Base-by-base conservation (phyloP, 2,113 vertebrate genomes). In the Lonchura striata region DNA sequence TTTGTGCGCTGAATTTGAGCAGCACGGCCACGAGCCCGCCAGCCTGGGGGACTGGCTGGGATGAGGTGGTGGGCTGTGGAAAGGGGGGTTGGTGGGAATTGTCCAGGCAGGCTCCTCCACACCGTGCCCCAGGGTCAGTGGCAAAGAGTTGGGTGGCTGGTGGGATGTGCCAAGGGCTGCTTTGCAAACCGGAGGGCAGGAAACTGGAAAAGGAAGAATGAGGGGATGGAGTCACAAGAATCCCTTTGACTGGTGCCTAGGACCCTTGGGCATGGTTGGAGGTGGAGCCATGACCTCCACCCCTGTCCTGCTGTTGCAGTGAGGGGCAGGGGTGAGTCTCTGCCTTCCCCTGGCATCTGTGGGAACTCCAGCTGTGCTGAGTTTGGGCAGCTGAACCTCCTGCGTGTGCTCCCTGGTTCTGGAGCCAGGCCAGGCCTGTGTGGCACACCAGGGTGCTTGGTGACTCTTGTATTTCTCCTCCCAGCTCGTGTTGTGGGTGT, bases 21-120 rank as follows among this genome's bases (percentile, higher is more conserved):
- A 15, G 42, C 6, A 0, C 3, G 2, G 57, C 37, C 9, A 6
- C 11, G 1, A 3, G 42, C 71, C 0, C 2, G 13, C 15, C 3
- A 69, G 92, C 35, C 8, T 11, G 56, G n/a, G 54, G 18, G 8
- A 1, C 42, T 14, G 3, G 0, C 4, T 4, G 53, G 69, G 19
- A 41, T 1, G 42, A 23, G 52, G 4, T 22, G 1, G 1, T 30
- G 70, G 47, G 4, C 41, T 39, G 31, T 37, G 13, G 16, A 5
- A 14, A 52, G 21, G 7, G 47, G 25, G 5, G 5, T 42, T 8
- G 1, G 21, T 2, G 7, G 52, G 35, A 79, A 6, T 18, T 7
- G 35, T 49, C 15, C 1, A 4, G 33, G 8, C 8, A 3, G 39
- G 39, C 0, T 63, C 10, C 31, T 41, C 22, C 52, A 11, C 3